phyloP scores from a whole-genome alignment of 2,888 invertebrate species.

The Phaedon cochleariae region DNA sequence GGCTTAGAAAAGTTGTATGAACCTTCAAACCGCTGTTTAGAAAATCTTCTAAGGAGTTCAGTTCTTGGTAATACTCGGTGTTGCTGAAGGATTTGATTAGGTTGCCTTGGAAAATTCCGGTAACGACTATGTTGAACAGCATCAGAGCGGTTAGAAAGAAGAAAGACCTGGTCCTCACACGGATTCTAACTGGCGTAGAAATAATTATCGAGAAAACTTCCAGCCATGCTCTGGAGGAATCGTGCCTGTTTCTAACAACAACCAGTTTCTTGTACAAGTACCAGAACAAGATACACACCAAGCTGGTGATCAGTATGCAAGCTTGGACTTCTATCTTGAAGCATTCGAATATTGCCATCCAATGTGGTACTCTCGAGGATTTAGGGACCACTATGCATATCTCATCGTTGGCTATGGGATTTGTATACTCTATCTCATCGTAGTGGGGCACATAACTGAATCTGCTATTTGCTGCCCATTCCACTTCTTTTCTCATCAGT shows the following conservation, averaged over 20 bases:
- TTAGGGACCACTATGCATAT: constrained; percentile 61
- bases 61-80: constrained; percentile 59
- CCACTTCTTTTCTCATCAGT: constrained; percentile 19
- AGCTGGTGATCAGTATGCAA: constrained; percentile 18
- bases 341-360: constrained; percentile 57
- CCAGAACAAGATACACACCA: constrained; percentile 23
- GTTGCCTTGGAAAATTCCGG: constrained; percentile 60
- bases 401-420: constrained; percentile 49
- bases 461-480: constrained; percentile 49
- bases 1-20: constrained; percentile 44
- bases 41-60: constrained; percentile 59
- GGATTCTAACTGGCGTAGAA: too few species aligned
- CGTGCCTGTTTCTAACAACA: too few species aligned
- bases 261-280: constrained; percentile 13
- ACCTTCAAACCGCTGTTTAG: constrained; percentile 59
- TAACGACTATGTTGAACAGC: constrained; percentile 59
- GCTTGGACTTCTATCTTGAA: constrained; percentile 46
- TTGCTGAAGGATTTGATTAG: constrained; percentile 61
- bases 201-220: too few species aligned
- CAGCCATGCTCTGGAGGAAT: too few species aligned
- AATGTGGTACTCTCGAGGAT: constrained; percentile 56
- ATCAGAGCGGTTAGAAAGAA: constrained; percentile 39
- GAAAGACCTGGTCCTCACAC: too few species aligned
- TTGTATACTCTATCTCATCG: constrained; percentile 51
- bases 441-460: constrained; percentile 13